Conservation (phyloP, 1,140 invertebrate species). For the Drosophila kepulauana region DNA sequence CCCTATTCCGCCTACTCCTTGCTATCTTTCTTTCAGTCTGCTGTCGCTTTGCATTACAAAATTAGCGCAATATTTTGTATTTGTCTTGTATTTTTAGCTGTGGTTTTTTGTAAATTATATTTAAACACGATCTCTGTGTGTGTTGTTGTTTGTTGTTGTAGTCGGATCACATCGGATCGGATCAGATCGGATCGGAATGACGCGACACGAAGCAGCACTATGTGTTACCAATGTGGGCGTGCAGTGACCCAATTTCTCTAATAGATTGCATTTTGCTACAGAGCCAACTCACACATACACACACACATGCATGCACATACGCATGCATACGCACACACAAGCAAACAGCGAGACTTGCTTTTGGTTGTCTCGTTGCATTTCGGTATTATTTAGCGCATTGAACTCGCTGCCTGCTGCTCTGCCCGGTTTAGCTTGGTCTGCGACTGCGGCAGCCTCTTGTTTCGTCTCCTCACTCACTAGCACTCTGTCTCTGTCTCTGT, state of each 20-base stretch:
- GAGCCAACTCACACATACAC: slow-evolving; percentile 31
- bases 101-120: slow-evolving; percentile 78
- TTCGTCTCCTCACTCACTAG: neutral
- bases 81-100: slow-evolving; percentile 75
- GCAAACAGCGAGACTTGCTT: slow-evolving; percentile 27
- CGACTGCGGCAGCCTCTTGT: slow-evolving; percentile 1
- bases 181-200: slow-evolving; percentile 25
- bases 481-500: slow-evolving; percentile 11
- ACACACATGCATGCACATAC: slow-evolving; percentile 14
- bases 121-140: slow-evolving; percentile 60
- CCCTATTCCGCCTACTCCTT: neutral
- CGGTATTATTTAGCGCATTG: slow-evolving; percentile 72
- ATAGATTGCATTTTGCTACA: slow-evolving; percentile 76
- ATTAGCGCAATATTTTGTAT: slow-evolving; percentile 70
- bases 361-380: slow-evolving; percentile 25
- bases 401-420: slow-evolving; percentile 53
- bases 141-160: slow-evolving; percentile 18
- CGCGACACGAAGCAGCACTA: slow-evolving; percentile 23
- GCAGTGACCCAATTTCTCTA: slow-evolving; percentile 80
- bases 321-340: slow-evolving; percentile 10
- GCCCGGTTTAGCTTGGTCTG: neutral
- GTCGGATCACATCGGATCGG: slow-evolving; percentile 44
- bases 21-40: slow-evolving; percentile 22
- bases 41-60: slow-evolving; percentile 65
- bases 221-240: slow-evolving; percentile 76